Evolutionary conservation across 2,888 invertebrate genomes (phyloP).

Genomic region (Chaetogeoica ovagalla): DNA sequence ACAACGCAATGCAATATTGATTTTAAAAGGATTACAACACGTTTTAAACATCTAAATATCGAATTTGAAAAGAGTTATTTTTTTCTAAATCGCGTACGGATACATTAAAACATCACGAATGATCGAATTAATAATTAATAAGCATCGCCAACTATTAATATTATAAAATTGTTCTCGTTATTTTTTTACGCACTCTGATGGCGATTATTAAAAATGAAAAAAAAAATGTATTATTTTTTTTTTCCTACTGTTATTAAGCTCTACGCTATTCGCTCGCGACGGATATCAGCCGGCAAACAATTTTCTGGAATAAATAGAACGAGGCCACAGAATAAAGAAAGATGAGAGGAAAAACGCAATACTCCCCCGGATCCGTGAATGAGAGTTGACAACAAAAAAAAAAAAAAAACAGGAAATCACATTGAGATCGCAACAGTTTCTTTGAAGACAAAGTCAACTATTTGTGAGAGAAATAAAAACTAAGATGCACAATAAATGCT

Average conservation of each 20-base stretch:
- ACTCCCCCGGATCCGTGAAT: background rate
- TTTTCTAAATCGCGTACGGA: too few relatives aligned
- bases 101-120: too few relatives aligned
- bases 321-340: background rate
- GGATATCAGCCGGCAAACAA: background rate
- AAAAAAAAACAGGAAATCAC: background rate
- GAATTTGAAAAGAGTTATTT: too few relatives aligned
- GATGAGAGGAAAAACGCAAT: background rate
- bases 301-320: background rate
- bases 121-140: too few relatives aligned
- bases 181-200: too few relatives aligned
- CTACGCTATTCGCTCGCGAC: background rate
- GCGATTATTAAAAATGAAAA: background rate
- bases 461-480: background rate
- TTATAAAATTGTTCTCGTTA: too few relatives aligned
- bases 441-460: background rate
- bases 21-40: too few relatives aligned
- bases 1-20: too few relatives aligned
- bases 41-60: background rate
- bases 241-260: background rate
- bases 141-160: too few relatives aligned
- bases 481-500: background rate
- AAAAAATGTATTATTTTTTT: background rate
- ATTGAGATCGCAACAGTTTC: background rate
- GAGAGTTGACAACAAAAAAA: background rate